Base-by-base conservation (phyloP, 2,113 vertebrate species). In the Meleagris gallopavo region DNA sequence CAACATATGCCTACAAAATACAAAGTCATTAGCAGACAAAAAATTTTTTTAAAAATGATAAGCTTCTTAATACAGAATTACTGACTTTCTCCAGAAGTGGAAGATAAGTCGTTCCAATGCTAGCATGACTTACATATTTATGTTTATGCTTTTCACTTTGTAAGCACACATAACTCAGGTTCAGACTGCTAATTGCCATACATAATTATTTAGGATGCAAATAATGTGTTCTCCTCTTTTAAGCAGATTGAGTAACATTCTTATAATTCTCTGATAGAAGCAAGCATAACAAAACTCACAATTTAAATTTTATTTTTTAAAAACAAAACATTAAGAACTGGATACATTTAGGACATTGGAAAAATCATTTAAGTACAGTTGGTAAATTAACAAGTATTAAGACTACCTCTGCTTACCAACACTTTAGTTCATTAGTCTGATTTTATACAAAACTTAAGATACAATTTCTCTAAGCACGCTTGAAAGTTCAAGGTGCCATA, bases 1-100 rank as follows among this genome's bases (percentile, higher is more conserved):
- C 98, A 78, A 99, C 99, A 70, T 98, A 99, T 2, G 99, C 99
- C 99, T 99, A 92, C 21, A 83, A 74, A 88, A 97, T 5, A 96
- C 2, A 96, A 57, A 90, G 66, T 40, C 11, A 80, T 82, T 20
- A 62, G 15, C 43, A 91, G 70, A 91, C 6, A 18, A n/a, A n/a
- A n/a, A n/a, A 38, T 45, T 45, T 45, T 45, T 45, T 45, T 45
- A 19, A 9, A 7, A 45, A 45, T 40, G 12, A 45, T 8, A 80
- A 75, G 18, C 18, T 66, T 70, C 14, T 4, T 10, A 50, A 50
- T 4, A 60, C 9, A 60, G 50, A 84, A 66, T 13, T 87, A 67
- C 5, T 57, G 11, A 76, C 64, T 54, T 45, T 40, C 15, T 24
- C 14, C 32, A 38, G 9, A 60, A 27, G 32, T 6, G 13, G 13